Conservation (phyloP, 2,888 invertebrate species). For the Eilema caniola region DNA sequence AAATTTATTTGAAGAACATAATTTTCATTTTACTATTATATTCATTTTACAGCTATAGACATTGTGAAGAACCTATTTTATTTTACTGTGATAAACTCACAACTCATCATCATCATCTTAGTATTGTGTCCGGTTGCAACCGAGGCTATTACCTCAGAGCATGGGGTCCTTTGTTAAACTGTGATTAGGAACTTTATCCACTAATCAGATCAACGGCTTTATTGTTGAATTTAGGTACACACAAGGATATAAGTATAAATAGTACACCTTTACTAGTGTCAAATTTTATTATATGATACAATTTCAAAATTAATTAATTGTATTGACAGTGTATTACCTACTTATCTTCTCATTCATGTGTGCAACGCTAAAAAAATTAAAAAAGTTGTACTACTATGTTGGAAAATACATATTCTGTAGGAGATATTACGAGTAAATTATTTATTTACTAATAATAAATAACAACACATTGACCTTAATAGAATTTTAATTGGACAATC, state of each 20-base stretch:
- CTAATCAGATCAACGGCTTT: neutral
- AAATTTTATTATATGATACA: no score
- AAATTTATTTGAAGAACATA: constrained; percentile 43
- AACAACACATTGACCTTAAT: constrained; percentile 2
- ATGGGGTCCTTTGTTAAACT: no score
- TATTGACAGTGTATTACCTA: no score
- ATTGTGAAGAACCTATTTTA: neutral
- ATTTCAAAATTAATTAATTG: no score
- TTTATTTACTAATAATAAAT: neutral
- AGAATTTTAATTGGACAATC: constrained; percentile 16
- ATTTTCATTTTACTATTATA: constrained; percentile 31
- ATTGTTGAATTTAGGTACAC: neutral
- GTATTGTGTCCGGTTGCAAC: neutral
- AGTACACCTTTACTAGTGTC: no score
- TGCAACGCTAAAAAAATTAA: neutral
- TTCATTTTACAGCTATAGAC: neutral
- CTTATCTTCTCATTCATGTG: no score
- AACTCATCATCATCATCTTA: neutral
- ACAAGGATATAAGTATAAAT: no score
- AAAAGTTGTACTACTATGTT: neutral
- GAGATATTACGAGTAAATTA: neutral
- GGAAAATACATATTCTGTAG: neutral
- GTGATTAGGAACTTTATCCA: no score
- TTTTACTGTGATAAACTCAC: neutral
- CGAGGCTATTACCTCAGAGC: neutral